A percentile compares a stretch with the other conserved stretches of the same genome.
Conservation (phyloP, 2,888 invertebrate species). For the Mythimna loreyi region DNA sequence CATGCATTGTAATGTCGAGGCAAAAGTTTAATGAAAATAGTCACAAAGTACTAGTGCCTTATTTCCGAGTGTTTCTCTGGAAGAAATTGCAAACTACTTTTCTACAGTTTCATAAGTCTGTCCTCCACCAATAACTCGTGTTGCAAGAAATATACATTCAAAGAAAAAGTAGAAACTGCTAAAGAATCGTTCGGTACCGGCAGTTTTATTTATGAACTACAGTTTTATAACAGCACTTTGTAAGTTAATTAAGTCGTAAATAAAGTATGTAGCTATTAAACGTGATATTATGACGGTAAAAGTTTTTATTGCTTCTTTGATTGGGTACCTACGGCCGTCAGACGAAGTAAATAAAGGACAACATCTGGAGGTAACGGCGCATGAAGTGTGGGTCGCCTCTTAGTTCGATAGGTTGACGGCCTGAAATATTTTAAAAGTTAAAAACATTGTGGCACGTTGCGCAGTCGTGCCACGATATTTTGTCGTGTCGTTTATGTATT, state of each 20-base stretch:
- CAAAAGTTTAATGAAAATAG: constrained; percentile 58
- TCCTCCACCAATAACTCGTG: constrained; percentile 42
- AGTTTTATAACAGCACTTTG: constrained; percentile 32
- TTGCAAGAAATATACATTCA: constrained; percentile 46
- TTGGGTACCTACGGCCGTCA: constrained; percentile 26
- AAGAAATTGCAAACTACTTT: constrained; percentile 53
- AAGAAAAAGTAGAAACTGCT: constrained; percentile 30
- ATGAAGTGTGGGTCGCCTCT: constrained; percentile 16
- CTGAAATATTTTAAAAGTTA: constrained; percentile 5
- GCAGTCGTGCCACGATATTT: no score
- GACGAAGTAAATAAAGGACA: constrained; percentile 31
- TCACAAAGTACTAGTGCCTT: constrained; percentile 41
- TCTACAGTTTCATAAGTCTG: constrained; percentile 36
- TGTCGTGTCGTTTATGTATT: no score
- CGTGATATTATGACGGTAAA: constrained; percentile 41
- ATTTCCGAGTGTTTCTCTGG: constrained; percentile 25
- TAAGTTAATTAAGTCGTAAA: constrained; percentile 44
- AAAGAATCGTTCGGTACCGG: constrained; percentile 36
- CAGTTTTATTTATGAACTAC: constrained; percentile 38
- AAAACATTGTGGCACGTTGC: neutral
- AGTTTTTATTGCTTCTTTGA: constrained; percentile 43
- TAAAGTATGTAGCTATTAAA: constrained; percentile 34
- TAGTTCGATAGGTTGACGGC: constrained; percentile 5
- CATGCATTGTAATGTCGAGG: constrained; percentile 40
- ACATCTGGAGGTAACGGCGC: constrained; percentile 32